Conservation (phyloP, 2,113 vertebrate genomes). For the Pangasianodon hypophthalmus region DNA sequence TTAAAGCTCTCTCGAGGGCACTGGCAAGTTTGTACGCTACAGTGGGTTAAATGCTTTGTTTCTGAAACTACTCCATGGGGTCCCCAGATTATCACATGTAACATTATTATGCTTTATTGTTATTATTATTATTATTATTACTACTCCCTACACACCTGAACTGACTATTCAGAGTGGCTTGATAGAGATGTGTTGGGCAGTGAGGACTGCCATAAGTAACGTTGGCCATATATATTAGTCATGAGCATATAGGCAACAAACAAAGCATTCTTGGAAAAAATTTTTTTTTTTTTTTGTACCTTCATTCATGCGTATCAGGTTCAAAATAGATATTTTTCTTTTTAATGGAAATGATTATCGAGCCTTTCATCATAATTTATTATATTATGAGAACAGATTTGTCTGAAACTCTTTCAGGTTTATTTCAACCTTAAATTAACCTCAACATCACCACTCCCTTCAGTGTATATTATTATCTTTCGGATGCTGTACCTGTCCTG, state of each 20-base stretch:
- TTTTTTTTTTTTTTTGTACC: no score
- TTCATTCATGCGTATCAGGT: no score
- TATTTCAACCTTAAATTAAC: not conserved
- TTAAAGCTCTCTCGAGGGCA: conserved; percentile 2
- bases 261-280: not conserved
- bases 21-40: not conserved
- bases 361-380: not conserved
- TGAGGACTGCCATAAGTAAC: not conserved
- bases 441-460: not conserved
- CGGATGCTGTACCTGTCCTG: not conserved
- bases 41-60: not conserved
- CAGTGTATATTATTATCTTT: not conserved
- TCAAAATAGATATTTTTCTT: not conserved
- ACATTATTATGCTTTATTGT: not conserved
- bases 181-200: not conserved
- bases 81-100: not conserved
- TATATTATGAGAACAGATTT: not conserved
- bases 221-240: not conserved
- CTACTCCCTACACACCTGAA: not conserved
- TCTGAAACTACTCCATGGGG: not conserved
- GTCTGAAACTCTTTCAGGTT: not conserved
- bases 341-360: not conserved
- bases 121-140: not conserved
- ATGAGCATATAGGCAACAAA: not conserved
- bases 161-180: not conserved